Base-by-base conservation (phyloP, 2,797 vertebrate genomes). In the Phrynocephalus forsythii region DNA sequence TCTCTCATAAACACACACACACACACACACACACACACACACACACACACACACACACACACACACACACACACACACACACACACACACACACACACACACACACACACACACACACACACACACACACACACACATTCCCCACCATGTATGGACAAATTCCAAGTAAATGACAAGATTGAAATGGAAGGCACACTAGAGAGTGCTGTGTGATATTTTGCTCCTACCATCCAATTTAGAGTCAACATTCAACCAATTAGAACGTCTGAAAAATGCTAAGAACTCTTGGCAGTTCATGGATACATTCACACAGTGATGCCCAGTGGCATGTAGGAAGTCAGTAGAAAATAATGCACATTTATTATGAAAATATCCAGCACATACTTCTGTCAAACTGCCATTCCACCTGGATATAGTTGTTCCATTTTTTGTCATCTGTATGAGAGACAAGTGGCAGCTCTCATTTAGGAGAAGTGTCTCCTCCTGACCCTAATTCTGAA, bases 361-460 rank as follows among this genome's bases (percentile, higher is more conserved):
- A 50, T 69, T 71, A 7, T 2, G 38, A 30, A 11, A 77, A 16
- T n/a, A 88, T n/a, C 71, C 28, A 3, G 0, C 22, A 10, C 3
- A 0, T 67, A 5, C 79, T 79, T 69, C 15, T 77, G 60, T 63
- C 6, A 82, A 87, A 86, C 26, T 52, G 6, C 72, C 73, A 63
- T 82, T 86, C 26, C 71, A 15, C 84, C 75, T 88, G 9, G 82
- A 89, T 20, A 30, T 16, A 44, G 0, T 50, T 86, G 30, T 48
- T 86, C 60, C 75, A 82, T 82, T 91, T 92, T 63, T 66, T 81
- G 81, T 1, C 28, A 87, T 86, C 0, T 44, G 0, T 1, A 1
- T 63, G 60, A 20, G 3, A 77, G 84, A 85, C 44, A 56, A 20
- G 76, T 79, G 33, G 8, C 66, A 3, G 18, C 50, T 79, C 44